These are phyloP conservation scores for Neelides folsomi DNA, from an alignment of 2,888 invertebrate species.

Conservation along the genomic window DNA sequence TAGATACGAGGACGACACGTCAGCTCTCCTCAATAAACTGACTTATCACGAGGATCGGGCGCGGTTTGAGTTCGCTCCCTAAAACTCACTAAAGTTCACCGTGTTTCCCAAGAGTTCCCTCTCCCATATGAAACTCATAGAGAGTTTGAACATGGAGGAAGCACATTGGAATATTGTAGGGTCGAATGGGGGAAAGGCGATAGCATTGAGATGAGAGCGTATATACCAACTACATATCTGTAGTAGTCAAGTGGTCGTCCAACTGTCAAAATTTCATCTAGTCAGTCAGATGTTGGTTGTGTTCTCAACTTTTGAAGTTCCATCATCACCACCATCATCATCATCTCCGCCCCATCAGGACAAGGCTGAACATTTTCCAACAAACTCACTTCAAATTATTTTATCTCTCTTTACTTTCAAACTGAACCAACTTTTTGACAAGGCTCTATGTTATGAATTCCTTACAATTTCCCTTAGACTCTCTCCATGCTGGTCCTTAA, in stretches of 20 bases:
- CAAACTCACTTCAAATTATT: not conserved
- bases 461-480: too few relatives aligned
- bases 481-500: too few relatives aligned
- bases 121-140: not conserved
- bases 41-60: slow-evolving; percentile 9
- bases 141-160: too few relatives aligned
- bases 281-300: slow-evolving; percentile 7
- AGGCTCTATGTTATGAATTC: too few relatives aligned
- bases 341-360: not conserved
- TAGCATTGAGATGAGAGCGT: too few relatives aligned
- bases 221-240: too few relatives aligned
- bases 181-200: too few relatives aligned
- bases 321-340: not conserved
- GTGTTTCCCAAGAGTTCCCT: slow-evolving; percentile 1
- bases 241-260: slow-evolving; percentile 10
- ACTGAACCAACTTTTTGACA: not conserved
- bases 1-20: slow-evolving; percentile 22
- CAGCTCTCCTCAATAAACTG: slow-evolving; percentile 12
- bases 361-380: not conserved
- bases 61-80: not conserved
- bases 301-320: not conserved
- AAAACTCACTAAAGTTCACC: not conserved
- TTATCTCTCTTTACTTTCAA: not conserved
- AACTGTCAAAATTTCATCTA: slow-evolving; percentile 12
- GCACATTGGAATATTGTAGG: too few relatives aligned